Evolutionary conservation across 2,888 invertebrate genomes (phyloP), one percentile per base, ranked within the genome.

Genomic region (Neuroscelio doddi): DNA sequence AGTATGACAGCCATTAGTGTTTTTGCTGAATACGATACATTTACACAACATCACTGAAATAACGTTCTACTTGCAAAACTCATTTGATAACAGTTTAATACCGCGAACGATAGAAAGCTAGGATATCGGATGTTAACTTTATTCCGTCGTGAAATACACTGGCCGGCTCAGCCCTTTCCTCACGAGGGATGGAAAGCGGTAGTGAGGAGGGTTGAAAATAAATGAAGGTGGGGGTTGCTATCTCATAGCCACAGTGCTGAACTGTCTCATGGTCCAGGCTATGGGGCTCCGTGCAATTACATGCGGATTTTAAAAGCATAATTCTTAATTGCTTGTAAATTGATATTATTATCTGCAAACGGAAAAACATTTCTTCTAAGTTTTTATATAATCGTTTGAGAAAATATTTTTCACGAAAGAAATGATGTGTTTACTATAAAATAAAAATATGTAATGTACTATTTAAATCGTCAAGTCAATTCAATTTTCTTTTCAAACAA

Each of bases 141-240:
- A 72, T 71, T 73, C 72, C 75, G 80, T 69, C 79, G 77, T 72
- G 78, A 73, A 75, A 76, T 76, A 76, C 75, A 80, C 80, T 80
- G 80, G 74, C 71, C 77, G 80, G 77, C 74, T 78, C 76, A 77
- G 78, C 80, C 80, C 80, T 79, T 78, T 75, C 71, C 78, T 75
- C 66, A 57, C 52, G 55, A 66, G 67, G 53, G 66, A 64, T 57
- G 29, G 66, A 52, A 47, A 56, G 57, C 50, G 50, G 49, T 29
- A 45, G 42, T 44, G 63, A 51, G 42, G 53, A 53, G 64, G 62
- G 56, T 39, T 52, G 64, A 36, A 63, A 55, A 53, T 65, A 61
- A 61, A 58, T 45, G 53, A 49, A 61, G 55, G 65, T 46, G 62
- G 68, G 26, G 42, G 57, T 50, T 47, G 50, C n/a, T n/a, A 53